Base-by-base conservation (phyloP, 92 coral and sea anemone species). In the Chrysogorgia sp. region DNA sequence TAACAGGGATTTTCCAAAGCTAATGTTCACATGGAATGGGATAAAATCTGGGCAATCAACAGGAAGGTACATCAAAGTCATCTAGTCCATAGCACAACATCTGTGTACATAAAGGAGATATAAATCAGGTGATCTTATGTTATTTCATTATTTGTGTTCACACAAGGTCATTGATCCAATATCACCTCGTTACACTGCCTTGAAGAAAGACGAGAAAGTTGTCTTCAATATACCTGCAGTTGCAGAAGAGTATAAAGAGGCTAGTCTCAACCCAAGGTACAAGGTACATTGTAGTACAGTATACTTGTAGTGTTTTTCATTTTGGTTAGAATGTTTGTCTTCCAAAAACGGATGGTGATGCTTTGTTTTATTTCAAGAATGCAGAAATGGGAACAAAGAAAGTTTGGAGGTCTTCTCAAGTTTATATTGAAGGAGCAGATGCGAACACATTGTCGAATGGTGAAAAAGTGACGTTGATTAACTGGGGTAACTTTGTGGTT, bases 21-120 rank as follows among this genome's bases (percentile, higher is more conserved):
- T 22, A 94, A 92, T 81, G 98, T 94, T 19, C 98, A 94, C 80
- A 94, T 94, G 98, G 98, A 91, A 58, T 94, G 98, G 98, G 98
- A 94, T 77, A 94, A 94, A 64, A 94, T 94, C 25, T 94, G 98
- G 98, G 90, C 98, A 10, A 88, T 94, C 56, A 94, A 94, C 86
- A 91, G 92, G 64, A 94, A 94, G 97, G 97, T 93, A 64, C 25
- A 47, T 15, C 15, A n/a, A n/a, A n/a, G n/a, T n/a, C n/a, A n/a
- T n/a, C n/a, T n/a, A n/a, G n/a, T n/a, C n/a, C n/a, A n/a, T n/a
- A n/a, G n/a, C n/a, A n/a, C n/a, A n/a, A n/a, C n/a, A n/a, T n/a
- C n/a, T n/a, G n/a, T n/a, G 43, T 37, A 4, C 43, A 37, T 37
- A 4, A 37, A 47, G 2, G 2, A 15, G 53, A 15, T 47, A 7